Conservation (phyloP, 2,113 vertebrate species). For the Tor tambroides region DNA sequence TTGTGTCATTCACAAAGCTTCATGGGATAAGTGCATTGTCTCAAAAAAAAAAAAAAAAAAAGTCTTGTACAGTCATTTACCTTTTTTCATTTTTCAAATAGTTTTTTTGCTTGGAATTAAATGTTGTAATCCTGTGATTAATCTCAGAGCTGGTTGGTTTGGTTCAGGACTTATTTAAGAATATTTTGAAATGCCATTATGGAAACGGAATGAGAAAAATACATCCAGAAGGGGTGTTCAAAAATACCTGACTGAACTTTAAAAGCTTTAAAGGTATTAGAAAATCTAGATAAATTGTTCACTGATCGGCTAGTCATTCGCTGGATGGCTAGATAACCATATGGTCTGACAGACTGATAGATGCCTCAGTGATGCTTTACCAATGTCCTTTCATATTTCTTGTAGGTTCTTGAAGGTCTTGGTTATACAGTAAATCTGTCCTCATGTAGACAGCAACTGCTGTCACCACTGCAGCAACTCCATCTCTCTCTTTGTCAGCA, state of each 20-base stretch:
- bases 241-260: not conserved
- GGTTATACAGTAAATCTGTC: not conserved
- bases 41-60: not conserved
- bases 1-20: not conserved
- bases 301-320: not conserved
- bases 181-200: not conserved
- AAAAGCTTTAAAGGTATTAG: not conserved
- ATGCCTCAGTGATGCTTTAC: not conserved
- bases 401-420: not conserved
- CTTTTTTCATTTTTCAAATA: not conserved
- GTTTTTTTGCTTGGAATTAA: not conserved
- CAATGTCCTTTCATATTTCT: not conserved
- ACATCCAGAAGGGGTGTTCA: not conserved
- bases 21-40: not conserved
- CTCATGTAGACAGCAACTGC: not conserved
- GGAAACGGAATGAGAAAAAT: not conserved
- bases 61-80: no score
- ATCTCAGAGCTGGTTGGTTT: no score
- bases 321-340: not conserved
- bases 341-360: slow-evolving; percentile 1
- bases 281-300: not conserved
- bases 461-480: not conserved
- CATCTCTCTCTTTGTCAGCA: slow-evolving; percentile 28
- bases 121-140: not conserved
- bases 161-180: no score